These are phyloP conservation scores for Papilio polytes DNA, from an alignment of 1,140 invertebrate species.

Conservation along the genomic window DNA sequence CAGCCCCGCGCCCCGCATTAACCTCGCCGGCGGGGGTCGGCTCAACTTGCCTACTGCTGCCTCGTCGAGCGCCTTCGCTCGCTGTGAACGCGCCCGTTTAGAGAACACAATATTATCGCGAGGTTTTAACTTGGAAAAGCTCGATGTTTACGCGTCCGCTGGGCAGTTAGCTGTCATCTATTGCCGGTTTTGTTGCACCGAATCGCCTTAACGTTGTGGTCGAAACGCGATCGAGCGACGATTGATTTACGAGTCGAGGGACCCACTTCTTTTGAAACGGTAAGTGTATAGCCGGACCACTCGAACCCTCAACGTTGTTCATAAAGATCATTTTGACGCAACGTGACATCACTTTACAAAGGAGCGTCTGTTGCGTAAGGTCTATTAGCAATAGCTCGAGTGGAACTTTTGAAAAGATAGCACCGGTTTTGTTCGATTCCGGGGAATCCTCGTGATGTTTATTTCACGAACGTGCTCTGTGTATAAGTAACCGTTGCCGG, in stretches of 20 bases:
- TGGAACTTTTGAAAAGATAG: constrained; percentile 41
- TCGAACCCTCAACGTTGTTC: constrained; percentile 37
- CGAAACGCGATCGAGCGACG: constrained; percentile 53
- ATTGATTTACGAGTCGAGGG: constrained; percentile 67
- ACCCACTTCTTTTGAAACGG: constrained; percentile 63
- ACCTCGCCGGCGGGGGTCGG: constrained; percentile 72
- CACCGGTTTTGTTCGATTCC: constrained; percentile 50
- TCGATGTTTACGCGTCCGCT: constrained; percentile 61
- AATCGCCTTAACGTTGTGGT: constrained; percentile 54
- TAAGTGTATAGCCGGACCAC: constrained; percentile 57
- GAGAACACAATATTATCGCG: constrained; percentile 50
- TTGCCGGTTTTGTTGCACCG: constrained; percentile 58
- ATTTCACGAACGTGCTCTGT: constrained; percentile 68
- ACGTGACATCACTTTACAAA: constrained; percentile 31
- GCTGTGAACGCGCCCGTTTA: constrained; percentile 54
- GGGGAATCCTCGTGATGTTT: constrained; percentile 56
- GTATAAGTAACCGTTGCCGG: constrained; percentile 68
- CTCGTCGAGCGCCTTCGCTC: constrained; percentile 52
- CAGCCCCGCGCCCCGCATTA: constrained; percentile 71
- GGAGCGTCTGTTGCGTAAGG: constrained; percentile 39
- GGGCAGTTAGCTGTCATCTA: constrained; percentile 57
- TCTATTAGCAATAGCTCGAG: constrained; percentile 25
- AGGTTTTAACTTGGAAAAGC: constrained; percentile 66
- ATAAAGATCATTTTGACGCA: constrained; percentile 29
- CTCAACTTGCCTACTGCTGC: constrained; percentile 68